phyloP scores from a whole-genome alignment of 1,140 invertebrate species.

The Armadillidium nasatum region DNA sequence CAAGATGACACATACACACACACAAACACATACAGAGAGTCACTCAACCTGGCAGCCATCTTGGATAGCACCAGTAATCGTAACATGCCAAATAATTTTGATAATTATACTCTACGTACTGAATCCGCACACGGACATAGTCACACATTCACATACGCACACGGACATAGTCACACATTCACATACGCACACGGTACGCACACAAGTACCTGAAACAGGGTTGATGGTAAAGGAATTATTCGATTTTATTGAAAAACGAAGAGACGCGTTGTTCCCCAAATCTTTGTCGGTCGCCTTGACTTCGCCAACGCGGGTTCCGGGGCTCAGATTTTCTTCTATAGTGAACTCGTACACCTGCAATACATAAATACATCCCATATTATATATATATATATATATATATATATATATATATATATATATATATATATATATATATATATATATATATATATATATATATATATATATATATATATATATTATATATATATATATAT shows the following conservation, averaged over 20 bases:
- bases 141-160: no score
- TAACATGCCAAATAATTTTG: not conserved
- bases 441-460: slow-evolving; percentile 21
- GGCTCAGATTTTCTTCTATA: slow-evolving; percentile 78
- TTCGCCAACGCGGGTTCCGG: slow-evolving; percentile 70
- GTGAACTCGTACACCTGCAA: slow-evolving; percentile 69
- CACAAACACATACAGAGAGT: not conserved
- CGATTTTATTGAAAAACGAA: slow-evolving; percentile 66
- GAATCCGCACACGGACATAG: no score
- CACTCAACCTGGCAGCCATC: not conserved
- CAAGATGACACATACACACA: not conserved
- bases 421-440: slow-evolving; percentile 55
- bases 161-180: no score
- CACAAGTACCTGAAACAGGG: slow-evolving; percentile 70
- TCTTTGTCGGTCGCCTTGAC: slow-evolving; percentile 76
- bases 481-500: no score
- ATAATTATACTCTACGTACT: not conserved
- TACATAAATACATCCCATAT: no score
- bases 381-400: not conserved
- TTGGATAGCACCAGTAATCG: no score
- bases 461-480: slow-evolving; percentile 15
- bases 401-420: not conserved
- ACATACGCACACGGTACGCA: slow-evolving; percentile 45
- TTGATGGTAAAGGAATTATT: slow-evolving; percentile 81
- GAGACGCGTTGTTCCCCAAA: slow-evolving; percentile 72